Percentiles rank a stretch among this genome's conserved stretches.
phyloP scores from a whole-genome alignment of 1,140 invertebrate genomes.

The Drosophila bifasciata region DNA sequence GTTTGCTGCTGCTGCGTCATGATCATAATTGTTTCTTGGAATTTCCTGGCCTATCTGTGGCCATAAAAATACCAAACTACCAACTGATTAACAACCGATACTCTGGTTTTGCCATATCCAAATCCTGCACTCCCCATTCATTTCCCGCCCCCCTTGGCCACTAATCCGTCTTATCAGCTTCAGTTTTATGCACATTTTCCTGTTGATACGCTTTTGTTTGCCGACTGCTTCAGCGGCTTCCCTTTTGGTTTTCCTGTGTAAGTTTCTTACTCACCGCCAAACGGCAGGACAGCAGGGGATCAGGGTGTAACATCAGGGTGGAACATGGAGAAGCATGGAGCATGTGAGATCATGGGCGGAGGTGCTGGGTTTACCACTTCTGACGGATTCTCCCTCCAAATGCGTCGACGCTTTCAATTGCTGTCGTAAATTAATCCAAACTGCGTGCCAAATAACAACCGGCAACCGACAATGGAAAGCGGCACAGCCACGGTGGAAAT shows the following conservation, averaged over 20 bases:
- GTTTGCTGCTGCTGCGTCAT: constrained; percentile 21
- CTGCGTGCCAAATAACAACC: constrained; percentile 62
- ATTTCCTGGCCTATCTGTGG: constrained; percentile 36
- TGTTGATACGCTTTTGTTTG: constrained; percentile 63
- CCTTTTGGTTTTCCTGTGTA: constrained; percentile 29
- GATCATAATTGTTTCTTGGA: constrained; percentile 32
- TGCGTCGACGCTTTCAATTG: constrained; percentile 76
- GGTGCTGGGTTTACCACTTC: constrained; percentile 13
- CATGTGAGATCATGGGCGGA: constrained; percentile 1
- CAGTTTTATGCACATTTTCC: constrained; percentile 77
- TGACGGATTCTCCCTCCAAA: constrained; percentile 23
- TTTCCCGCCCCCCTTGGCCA: constrained; percentile 25
- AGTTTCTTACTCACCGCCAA: constrained; percentile 53
- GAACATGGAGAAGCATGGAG: no score
- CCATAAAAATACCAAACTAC: constrained; percentile 62
- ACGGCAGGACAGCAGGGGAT: constrained; percentile 34
- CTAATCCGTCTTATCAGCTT: constrained; percentile 68
- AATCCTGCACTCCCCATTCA: neutral
- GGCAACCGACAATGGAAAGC: neutral
- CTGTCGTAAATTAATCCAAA: constrained; percentile 81
- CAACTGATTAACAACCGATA: constrained; percentile 56
- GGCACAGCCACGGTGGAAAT: constrained; percentile 42
- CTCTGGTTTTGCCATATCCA: constrained; percentile 40
- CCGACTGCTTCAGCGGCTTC: constrained; percentile 5
- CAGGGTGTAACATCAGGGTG: constrained; percentile 12